Evolutionary conservation across 2,113 vertebrate genomes (phyloP).

Genomic region (Sterrhoptilus dennistouni): DNA sequence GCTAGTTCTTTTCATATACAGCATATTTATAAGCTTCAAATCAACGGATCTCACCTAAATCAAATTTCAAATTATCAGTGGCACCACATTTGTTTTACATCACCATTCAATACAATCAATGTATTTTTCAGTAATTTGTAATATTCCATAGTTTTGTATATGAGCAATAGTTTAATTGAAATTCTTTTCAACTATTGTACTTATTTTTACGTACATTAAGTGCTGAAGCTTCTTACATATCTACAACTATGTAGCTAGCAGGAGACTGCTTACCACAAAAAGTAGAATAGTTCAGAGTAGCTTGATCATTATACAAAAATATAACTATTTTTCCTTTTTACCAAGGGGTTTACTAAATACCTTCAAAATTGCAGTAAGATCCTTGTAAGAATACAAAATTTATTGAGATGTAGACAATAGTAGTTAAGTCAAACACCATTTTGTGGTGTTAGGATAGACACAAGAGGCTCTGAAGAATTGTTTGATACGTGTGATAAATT

Average conservation of each 20-base stretch:
- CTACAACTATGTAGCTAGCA: not conserved
- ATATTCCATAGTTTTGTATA: not conserved
- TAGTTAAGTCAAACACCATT: not conserved
- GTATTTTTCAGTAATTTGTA: not conserved
- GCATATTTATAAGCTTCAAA: not conserved
- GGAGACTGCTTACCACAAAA: not conserved
- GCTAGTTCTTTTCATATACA: not conserved
- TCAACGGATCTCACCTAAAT: not conserved
- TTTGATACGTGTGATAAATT: not conserved
- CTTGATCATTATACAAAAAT: not conserved
- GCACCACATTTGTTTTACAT: not conserved
- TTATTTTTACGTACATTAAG: not conserved
- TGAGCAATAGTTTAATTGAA: not conserved
- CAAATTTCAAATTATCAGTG: not conserved
- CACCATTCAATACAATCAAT: not conserved
- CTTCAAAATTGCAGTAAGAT: not conserved
- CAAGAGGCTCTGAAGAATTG: not conserved
- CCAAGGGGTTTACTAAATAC: not conserved
- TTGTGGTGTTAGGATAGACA: not conserved
- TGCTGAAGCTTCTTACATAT: not conserved
- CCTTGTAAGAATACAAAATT: not conserved
- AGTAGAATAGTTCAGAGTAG: not conserved
- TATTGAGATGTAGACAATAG: not conserved
- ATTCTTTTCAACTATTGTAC: not conserved
- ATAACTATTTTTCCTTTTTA: not conserved